These are phyloP conservation scores for Campoplex nolae DNA, from an alignment of 2,888 invertebrate genomes.

Conservation along the genomic window DNA sequence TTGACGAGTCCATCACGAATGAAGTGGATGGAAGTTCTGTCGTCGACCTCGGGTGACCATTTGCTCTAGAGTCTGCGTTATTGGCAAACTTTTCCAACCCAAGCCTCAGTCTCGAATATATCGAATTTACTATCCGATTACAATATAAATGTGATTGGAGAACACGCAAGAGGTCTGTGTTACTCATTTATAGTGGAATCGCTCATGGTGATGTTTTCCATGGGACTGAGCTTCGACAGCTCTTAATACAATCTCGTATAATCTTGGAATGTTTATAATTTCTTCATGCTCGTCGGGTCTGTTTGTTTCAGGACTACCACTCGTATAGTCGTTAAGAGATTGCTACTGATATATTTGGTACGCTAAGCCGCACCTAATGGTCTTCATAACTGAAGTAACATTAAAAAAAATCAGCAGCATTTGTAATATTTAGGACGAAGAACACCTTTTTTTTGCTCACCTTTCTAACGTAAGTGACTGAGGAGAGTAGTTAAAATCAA, in stretches of 20 bases:
- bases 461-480: neutral
- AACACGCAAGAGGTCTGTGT: neutral
- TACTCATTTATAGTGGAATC: neutral
- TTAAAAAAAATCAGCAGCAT: neutral
- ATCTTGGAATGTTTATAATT: neutral
- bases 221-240: neutral
- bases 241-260: neutral
- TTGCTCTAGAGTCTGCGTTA: slow-evolving; percentile 15
- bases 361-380: neutral
- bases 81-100: neutral
- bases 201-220: neutral
- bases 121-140: neutral
- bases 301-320: neutral
- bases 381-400: neutral
- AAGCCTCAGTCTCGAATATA: neutral
- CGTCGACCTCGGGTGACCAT: slow-evolving; percentile 26
- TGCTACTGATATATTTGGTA: neutral
- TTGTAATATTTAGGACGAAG: neutral
- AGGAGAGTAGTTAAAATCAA: neutral
- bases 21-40: slow-evolving; percentile 46
- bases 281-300: neutral
- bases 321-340: neutral
- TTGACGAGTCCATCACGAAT: slow-evolving; percentile 44
- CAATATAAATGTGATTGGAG: slow-evolving; percentile 1
- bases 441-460: no score